Base-by-base conservation (phyloP, 2,113 vertebrate species). In the Petrocephalus zakoni region DNA sequence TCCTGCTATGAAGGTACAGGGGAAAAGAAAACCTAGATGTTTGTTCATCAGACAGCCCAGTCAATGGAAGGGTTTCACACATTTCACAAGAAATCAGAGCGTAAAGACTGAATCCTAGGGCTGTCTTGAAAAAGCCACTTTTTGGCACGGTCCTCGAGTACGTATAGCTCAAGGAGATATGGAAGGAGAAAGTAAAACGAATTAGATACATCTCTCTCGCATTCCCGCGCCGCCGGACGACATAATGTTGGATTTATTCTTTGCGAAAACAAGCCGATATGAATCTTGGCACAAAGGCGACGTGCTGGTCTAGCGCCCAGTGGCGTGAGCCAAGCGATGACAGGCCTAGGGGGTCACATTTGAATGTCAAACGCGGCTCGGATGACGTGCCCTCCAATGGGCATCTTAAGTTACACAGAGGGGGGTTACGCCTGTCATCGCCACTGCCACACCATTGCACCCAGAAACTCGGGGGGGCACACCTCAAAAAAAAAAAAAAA, bases 401-500 rank as follows among this genome's bases (percentile, higher is more conserved):
- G 3, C 49, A 22, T 88, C 90, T 90, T 51, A 85, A 88, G 89
- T 90, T 84, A 90, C 88, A 85, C 17, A 55, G 86, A n/a, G 86
- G 58, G 42, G 49, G 51, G 87, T 49, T 49, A n/a, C 4, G 89
- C 49, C 46, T 88, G 88, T 90, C 78, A 89, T 49, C 89, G 85
- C 34, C 78, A 49, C 34, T 56, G 37, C 42, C 68, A 53, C 17
- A 84, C 61, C 86, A 90, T 85, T 61, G 84, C 78, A 42, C 61
- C 51, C 29, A 11, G 37, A 82, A 21, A 6, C 53, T 87, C 5
- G 51, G 5, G 13, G 25, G 47, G 13, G 1, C 85, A 13, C 13
- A 19, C 42, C 34, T 52, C n/a, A n/a, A n/a, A n/a, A n/a, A n/a
- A n/a, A n/a, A n/a, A n/a, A n/a, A n/a, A n/a, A n/a, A n/a, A n/a